Percentiles rank a stretch among this genome's conserved stretches.
phyloP scores from a whole-genome alignment of 2,113 vertebrate genomes.

The Leuciscus idus region DNA sequence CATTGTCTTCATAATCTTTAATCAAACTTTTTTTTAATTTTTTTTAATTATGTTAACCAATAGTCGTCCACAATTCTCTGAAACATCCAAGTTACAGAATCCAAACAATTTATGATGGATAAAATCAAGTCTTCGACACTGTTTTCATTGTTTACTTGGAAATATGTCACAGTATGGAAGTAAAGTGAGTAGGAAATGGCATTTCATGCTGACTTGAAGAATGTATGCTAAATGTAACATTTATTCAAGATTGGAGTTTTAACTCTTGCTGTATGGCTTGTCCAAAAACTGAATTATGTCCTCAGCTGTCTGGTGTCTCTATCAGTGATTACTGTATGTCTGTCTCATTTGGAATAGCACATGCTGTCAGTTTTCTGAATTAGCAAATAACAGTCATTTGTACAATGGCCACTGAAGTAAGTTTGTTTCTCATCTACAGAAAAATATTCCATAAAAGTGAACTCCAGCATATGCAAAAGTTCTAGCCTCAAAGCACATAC shows the following conservation, averaged over 20 bases:
- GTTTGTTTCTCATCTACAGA: background rate
- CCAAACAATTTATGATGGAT: background rate
- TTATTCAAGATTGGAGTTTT: background rate
- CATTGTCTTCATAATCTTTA: background rate
- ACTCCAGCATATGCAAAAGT: background rate
- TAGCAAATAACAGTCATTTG: background rate
- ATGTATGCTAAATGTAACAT: background rate
- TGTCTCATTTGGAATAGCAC: background rate
- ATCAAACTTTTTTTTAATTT: background rate
- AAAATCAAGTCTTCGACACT: background rate
- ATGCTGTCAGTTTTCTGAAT: background rate
- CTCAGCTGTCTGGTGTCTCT: background rate
- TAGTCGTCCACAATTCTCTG: background rate
- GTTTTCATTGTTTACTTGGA: background rate
- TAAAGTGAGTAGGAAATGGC: background rate
- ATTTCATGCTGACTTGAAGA: background rate
- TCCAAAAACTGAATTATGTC: background rate
- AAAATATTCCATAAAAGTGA: background rate
- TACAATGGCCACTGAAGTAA: background rate
- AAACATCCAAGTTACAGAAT: background rate
- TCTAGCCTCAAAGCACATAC: background rate
- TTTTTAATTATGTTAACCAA: background rate
- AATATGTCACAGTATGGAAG: background rate
- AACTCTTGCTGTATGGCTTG: background rate
- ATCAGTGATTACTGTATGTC: background rate